Evolutionary conservation across 1,140 invertebrate species (phyloP), one percentile per base, ranked within the genome.

Genomic region (Temnothorax curvispinosus): DNA sequence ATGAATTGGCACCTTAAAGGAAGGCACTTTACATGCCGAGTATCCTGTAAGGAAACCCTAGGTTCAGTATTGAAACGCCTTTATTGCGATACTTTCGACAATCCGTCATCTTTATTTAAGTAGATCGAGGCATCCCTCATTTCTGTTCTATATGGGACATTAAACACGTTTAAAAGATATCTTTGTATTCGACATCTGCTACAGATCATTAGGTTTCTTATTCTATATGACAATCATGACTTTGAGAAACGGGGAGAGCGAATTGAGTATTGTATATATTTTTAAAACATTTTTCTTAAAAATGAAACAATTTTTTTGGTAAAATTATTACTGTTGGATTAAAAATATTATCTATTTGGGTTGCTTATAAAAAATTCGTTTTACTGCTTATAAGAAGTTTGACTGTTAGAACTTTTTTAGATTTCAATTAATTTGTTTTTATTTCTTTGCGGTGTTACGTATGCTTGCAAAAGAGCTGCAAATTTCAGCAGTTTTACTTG

Each of bases 221-320:
- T 56, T 69, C 13, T 69, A 21, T 67, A 52, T 13, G 44, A 65
- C 54, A 65, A 65, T 80, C 4, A 69, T 0, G 35, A 69, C 2
- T 69, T 81, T 56, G 50, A 80, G n/a, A 80, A 80, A 80, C 13
- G 32, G 47, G 11, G 32, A 54, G 47, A 67, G 44, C 8, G 35
- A 75, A 54, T 6, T 41, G 38, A 41, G 47, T 47, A 9, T 44
- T 44, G 9, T 44, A 44, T 44, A 9, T 44, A 44, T 27, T 27
- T 27, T 27, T 27, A 27, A 27, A 27, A 27, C 27, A 27, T 27
- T 27, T 27, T 27, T 27, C 27, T 27, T 27, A 27, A 27, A 27
- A 27, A 27, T 27, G 27, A 27, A 27, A 27, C 27, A 27, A 27
- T 27, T 27, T 27, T 0, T 27, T 27, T 27, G 27, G 1, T 27